These are phyloP conservation scores for Fregetta grallaria DNA, from an alignment of 2,113 vertebrate genomes.

Conservation along the genomic window DNA sequence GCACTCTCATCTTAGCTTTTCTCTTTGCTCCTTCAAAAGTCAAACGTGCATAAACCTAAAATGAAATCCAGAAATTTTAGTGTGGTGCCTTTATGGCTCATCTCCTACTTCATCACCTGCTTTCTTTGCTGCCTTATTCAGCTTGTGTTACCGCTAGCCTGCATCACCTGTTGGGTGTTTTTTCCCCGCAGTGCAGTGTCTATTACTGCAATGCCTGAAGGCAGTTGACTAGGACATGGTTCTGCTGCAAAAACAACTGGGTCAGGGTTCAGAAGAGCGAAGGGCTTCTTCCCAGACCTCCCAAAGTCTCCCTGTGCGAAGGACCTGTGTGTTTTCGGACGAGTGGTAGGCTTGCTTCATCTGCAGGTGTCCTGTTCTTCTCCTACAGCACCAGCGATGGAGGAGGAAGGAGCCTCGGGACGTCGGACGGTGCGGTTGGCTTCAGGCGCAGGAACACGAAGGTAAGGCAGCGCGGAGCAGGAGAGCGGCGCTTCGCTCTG, in stretches of 20 bases:
- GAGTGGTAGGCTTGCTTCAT: background rate
- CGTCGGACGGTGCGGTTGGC: background rate
- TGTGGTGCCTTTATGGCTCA: background rate
- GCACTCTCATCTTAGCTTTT: background rate
- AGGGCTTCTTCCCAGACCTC: background rate
- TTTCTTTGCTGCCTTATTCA: background rate
- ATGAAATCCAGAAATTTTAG: too few relatives aligned
- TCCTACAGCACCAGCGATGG: background rate
- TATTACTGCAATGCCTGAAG: background rate
- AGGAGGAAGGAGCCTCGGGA: background rate
- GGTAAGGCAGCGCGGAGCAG: background rate
- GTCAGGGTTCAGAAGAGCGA: background rate
- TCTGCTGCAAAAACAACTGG: background rate
- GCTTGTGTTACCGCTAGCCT: background rate
- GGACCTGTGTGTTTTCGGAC: background rate
- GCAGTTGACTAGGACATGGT: background rate
- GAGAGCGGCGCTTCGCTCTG: background rate
- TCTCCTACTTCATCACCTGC: background rate
- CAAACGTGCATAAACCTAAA: background rate
- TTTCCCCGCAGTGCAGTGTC: background rate
- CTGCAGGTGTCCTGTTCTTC: background rate
- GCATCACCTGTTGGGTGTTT: background rate
- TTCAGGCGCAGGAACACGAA: slow-evolving; percentile 25
- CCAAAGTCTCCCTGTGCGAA: background rate
- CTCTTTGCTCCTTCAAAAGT: background rate